Base-by-base conservation (phyloP, 2,113 vertebrate genomes). In the Apeltes quadracus region DNA sequence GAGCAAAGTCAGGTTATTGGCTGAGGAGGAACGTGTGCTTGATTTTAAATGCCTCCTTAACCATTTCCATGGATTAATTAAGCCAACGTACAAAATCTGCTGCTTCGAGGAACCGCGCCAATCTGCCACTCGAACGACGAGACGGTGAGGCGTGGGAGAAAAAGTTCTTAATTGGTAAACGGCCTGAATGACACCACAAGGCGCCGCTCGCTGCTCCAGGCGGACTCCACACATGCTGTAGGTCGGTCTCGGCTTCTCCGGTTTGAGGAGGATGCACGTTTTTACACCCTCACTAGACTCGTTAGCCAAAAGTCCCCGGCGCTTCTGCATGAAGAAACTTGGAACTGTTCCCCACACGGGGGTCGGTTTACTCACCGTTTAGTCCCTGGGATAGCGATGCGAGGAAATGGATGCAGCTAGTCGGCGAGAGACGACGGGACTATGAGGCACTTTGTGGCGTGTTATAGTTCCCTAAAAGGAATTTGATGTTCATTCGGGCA, bases 51-150 rank as follows among this genome's bases (percentile, higher is more conserved):
- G 81, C 81, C 78, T 85, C 82, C 56, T 85, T 77, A 72, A 72
- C 73, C 79, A 73, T 84, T 86, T 85, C 56, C 84, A 87, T 81
- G 79, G 91, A 88, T 92, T 93, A 91, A 93, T 91, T 89, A 91
- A 89, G 76, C 69, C 76, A 78, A 88, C 54, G 86, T 85, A 79
- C 84, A 84, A 7, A 90, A 91, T 88, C 79, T 87, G 77, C 90
- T 89, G 78, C 78, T 78, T 68, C 75, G 83, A 66, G 84, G 90
- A 87, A 89, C 86, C 64, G 87, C 88, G 84, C 81, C 89, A 91
- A 77, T 89, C 76, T 90, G 88, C 67, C 77, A 81, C 66, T 86
- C 77, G 2, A 54, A 81, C 56, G 72, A 71, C 59, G 51, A 55
- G 69, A 57, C 75, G 84, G 79, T 77, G 81, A 88, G 75, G 69